Evolutionary conservation across 1,140 invertebrate genomes (phyloP).

Genomic region (Nasonia vitripennis): DNA sequence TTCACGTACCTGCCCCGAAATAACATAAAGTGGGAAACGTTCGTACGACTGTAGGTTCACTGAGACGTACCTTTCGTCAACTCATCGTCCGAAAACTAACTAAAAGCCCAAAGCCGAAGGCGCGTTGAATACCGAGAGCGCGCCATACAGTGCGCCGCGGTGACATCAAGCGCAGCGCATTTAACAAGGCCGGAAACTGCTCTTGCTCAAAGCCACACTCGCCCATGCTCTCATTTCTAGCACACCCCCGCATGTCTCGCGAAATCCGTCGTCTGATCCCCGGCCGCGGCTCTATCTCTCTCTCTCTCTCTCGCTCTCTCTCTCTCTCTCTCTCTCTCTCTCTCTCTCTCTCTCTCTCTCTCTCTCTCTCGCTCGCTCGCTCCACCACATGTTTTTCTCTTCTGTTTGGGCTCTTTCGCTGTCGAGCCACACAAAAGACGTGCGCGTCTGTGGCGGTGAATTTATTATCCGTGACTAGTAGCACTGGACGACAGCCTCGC

Average conservation of each 20-base stretch:
- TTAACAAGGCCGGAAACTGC: constrained; percentile 34
- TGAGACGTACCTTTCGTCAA: not conserved
- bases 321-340: not conserved
- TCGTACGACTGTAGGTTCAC: not conserved
- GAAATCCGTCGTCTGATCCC: constrained; percentile 13
- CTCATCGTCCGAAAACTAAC: constrained; percentile 10
- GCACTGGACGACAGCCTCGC: not conserved
- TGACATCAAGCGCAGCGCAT: not conserved
- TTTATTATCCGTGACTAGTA: not conserved
- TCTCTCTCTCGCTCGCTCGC: not conserved
- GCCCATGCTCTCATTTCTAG: not conserved
- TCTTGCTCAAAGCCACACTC: not conserved
- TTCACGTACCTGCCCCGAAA: too few relatives aligned
- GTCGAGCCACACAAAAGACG: constrained; percentile 16
- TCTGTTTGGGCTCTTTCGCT: constrained; percentile 6
- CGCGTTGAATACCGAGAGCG: not conserved
- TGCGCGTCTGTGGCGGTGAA: not conserved
- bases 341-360: not conserved
- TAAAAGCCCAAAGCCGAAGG: constrained; percentile 8
- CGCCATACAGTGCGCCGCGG: not conserved
- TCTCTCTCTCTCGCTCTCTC: not conserved
- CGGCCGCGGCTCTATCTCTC: not conserved
- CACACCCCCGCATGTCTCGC: not conserved
- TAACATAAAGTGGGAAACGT: not conserved
- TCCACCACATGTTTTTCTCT: not conserved